Percentiles rank a stretch among this genome's conserved stretches.
phyloP scores from a whole-genome alignment of 2,797 vertebrate genomes.

The Notolabrus celidotus region DNA sequence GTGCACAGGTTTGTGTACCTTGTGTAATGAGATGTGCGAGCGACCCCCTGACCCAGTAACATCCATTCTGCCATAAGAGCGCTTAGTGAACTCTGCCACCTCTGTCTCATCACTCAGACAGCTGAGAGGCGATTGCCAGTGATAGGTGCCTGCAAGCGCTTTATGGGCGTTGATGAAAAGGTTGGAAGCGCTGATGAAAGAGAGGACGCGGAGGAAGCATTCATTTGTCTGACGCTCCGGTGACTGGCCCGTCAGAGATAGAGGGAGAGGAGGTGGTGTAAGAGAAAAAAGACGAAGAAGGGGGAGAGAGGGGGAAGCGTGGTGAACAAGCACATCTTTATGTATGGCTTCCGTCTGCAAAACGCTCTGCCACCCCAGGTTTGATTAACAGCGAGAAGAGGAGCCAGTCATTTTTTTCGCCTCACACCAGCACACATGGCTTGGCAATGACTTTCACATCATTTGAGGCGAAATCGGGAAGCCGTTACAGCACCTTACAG shows the following conservation, averaged over 20 bases:
- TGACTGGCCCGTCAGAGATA: constrained; percentile 61
- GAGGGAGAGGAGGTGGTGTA: constrained; percentile 25
- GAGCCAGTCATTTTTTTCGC: constrained; percentile 73
- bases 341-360: constrained; percentile 79
- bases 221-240: constrained; percentile 78
- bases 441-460: constrained; percentile 81
- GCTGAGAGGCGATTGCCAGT: constrained; percentile 74
- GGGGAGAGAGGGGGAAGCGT: constrained; percentile 1
- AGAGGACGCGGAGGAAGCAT: constrained; percentile 68
- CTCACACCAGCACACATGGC: constrained; percentile 74
- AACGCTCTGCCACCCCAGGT: constrained; percentile 73
- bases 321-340: constrained; percentile 83
- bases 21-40: constrained; percentile 71
- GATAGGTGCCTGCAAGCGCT: constrained; percentile 75
- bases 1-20: constrained; percentile 42
- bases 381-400: constrained; percentile 78
- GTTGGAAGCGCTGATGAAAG: constrained; percentile 80
- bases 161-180: constrained; percentile 82
- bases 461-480: constrained; percentile 81
- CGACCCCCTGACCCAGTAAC: constrained; percentile 77
- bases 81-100: constrained; percentile 73
- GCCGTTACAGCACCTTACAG: constrained; percentile 78
- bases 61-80: constrained; percentile 72
- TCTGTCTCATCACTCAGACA: constrained; percentile 78
- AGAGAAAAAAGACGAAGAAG: constrained; percentile 19